Percentiles rank a stretch among this genome's conserved stretches.
Evolutionary conservation across 2,113 vertebrate genomes (phyloP).

Genomic region (Polypterus bichir): DNA sequence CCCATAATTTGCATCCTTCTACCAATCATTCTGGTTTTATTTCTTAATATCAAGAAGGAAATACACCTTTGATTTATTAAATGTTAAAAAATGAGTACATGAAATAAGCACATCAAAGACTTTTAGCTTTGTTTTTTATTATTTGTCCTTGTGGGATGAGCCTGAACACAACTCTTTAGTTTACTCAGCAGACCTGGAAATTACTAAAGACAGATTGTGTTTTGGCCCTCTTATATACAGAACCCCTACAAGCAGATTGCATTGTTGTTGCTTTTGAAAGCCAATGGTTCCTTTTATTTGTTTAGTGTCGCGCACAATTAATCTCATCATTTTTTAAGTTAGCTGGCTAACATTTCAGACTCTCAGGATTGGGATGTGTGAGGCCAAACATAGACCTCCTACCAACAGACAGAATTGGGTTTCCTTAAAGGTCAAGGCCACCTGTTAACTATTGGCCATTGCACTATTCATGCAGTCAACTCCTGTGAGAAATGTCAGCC

Average conservation of each 20-base stretch:
- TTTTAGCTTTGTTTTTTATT: no score
- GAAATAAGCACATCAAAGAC: no score
- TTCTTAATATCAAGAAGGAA: no score
- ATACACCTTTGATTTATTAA: no score
- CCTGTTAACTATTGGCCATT: neutral
- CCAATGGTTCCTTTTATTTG: neutral
- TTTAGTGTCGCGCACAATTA: neutral
- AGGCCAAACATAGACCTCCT: neutral
- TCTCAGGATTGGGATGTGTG: neutral
- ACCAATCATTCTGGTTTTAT: no score
- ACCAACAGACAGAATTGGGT: neutral
- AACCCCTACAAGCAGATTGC: neutral
- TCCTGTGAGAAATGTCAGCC: neutral
- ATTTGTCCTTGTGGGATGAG: no score
- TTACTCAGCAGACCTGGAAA: no score
- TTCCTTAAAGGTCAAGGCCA: constrained; percentile 1
- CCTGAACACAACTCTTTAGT: no score
- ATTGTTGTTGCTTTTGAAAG: neutral
- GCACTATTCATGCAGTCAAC: neutral
- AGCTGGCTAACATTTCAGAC: neutral
- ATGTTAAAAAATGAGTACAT: no score
- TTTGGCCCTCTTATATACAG: no score
- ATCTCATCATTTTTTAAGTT: neutral
- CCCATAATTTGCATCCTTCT: no score
- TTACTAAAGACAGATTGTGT: no score